These are phyloP conservation scores for Anoura caudifer DNA, from an alignment of 2,113 vertebrate genomes.

Conservation along the genomic window DNA sequence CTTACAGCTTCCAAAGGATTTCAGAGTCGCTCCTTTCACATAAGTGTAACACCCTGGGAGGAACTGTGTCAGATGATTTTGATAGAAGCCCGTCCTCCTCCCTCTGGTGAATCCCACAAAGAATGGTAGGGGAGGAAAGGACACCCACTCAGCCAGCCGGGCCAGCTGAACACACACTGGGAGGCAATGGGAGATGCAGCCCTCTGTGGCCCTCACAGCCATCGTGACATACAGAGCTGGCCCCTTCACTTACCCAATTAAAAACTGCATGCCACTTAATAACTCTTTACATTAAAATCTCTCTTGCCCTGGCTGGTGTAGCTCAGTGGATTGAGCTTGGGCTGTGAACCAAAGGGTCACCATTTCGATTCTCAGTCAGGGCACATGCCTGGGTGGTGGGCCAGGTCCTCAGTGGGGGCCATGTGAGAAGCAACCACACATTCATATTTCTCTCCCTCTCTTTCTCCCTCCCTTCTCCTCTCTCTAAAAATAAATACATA, in stretches of 20 bases:
- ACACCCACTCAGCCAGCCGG: background rate
- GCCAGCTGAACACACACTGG: background rate
- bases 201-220: background rate
- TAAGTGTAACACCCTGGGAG: background rate
- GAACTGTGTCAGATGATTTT: background rate
- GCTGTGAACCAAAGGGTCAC: too few relatives aligned
- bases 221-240: background rate
- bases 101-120: background rate
- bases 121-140: background rate
- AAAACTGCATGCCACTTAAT: background rate
- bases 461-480: too few relatives aligned
- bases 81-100: constrained; percentile 1
- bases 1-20: background rate
- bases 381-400: too few relatives aligned
- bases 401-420: too few relatives aligned
- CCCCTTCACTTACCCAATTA: background rate
- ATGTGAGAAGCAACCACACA: too few relatives aligned
- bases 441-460: too few relatives aligned
- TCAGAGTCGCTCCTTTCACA: constrained; percentile 4
- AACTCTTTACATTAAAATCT: background rate
- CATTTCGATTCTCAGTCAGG: too few relatives aligned
- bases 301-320: background rate
- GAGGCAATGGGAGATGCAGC: background rate
- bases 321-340: too few relatives aligned
- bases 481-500: too few relatives aligned